Percentiles rank a stretch among this genome's conserved stretches.
Evolutionary conservation across 2,797 vertebrate species (phyloP).

Genomic region (Hirundo rustica): DNA sequence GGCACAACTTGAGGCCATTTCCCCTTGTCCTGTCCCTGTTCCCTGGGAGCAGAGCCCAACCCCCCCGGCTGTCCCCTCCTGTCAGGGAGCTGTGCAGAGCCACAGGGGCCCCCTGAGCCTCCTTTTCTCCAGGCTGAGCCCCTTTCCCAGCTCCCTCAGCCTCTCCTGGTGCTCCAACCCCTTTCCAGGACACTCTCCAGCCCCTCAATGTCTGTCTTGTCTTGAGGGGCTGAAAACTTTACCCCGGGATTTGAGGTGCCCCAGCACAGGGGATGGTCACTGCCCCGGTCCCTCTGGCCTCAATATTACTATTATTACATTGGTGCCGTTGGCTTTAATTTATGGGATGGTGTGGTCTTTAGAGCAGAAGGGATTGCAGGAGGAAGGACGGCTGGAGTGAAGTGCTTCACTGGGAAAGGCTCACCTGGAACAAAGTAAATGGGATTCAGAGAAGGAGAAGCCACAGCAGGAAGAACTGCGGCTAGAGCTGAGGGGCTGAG

Average conservation of each 20-base stretch:
- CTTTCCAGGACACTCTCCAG: not conserved
- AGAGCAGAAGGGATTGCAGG: not conserved
- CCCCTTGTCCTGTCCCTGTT: not conserved
- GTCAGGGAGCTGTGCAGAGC: not conserved
- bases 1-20: not conserved
- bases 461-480: too few species aligned
- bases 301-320: not conserved
- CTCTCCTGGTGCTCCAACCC: rapidly evolving
- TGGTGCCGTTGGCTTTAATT: not conserved
- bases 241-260: not conserved
- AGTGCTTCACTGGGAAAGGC: not conserved
- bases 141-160: not conserved
- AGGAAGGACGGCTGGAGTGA: not conserved
- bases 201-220: too few species aligned
- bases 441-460: not conserved
- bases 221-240: not conserved
- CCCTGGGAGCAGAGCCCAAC: not conserved
- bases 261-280: not conserved
- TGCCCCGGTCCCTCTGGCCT: not conserved
- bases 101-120: not conserved
- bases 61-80: rapidly evolving
- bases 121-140: not conserved
- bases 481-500: not conserved
- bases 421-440: not conserved
- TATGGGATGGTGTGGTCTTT: not conserved